These are phyloP conservation scores for Sebastes schlegelii DNA, from an alignment of 2,113 vertebrate species.

Conservation along the genomic window DNA sequence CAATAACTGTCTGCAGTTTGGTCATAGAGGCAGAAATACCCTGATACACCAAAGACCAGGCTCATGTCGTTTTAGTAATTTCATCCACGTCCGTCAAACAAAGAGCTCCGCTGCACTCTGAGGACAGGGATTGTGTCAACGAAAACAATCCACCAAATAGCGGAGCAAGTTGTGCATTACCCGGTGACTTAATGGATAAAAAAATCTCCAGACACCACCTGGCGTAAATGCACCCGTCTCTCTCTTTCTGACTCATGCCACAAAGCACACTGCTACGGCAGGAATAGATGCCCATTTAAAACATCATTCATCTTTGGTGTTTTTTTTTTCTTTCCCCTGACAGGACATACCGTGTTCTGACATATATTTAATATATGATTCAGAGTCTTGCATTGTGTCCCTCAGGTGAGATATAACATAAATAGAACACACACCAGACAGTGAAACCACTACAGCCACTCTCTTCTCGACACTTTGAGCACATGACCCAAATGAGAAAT, in stretches of 20 bases:
- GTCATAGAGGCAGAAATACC: background rate
- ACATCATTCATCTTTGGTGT: background rate
- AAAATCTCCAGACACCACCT: background rate
- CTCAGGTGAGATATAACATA: constrained; percentile 28
- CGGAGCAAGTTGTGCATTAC: background rate
- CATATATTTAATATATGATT: constrained; percentile 22
- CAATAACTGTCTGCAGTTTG: background rate
- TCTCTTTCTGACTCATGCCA: background rate
- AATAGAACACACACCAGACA: constrained; percentile 31
- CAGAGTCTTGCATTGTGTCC: constrained; percentile 24
- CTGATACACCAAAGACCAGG: background rate
- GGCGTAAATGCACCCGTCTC: background rate
- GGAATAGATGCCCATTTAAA: background rate
- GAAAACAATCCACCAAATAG: background rate
- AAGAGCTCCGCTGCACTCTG: background rate
- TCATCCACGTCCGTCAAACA: background rate
- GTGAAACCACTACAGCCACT: constrained; percentile 37
- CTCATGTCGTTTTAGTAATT: background rate
- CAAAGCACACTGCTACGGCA: background rate
- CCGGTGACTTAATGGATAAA: background rate
- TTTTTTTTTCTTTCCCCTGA: too few relatives aligned
- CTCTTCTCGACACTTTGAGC: constrained; percentile 43
- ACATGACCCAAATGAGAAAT: constrained; percentile 48
- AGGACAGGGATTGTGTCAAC: background rate
- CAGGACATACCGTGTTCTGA: too few relatives aligned